Conservation (phyloP, 1,140 invertebrate species). For the Bombus pascuorum region DNA sequence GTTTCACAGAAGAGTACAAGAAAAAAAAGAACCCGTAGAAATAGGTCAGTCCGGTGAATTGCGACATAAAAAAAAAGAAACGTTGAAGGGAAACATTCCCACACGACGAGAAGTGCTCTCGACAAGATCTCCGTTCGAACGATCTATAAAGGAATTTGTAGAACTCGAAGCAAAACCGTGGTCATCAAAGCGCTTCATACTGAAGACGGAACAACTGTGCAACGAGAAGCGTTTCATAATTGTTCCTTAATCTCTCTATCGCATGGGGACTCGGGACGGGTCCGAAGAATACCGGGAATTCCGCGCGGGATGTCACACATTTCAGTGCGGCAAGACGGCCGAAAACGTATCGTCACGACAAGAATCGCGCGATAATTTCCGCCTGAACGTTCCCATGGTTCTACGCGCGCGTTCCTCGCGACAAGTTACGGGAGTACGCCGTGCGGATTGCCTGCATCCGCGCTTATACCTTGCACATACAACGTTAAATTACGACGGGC, state of each 20-base stretch:
- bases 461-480: neutral
- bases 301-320: conserved; percentile 4
- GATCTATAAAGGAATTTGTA: conserved; percentile 20
- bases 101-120: too few species aligned
- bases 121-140: neutral
- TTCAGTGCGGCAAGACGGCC: neutral
- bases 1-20: neutral
- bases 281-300: conserved; percentile 15
- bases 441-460: neutral
- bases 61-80: neutral
- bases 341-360: conserved; percentile 10
- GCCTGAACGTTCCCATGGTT: neutral
- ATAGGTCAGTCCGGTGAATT: neutral
- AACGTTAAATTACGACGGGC: conserved; percentile 16
- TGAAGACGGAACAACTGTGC: neutral
- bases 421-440: neutral
- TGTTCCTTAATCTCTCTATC: conserved; percentile 30
- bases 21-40: neutral
- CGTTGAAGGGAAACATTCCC: neutral
- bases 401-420: neutral
- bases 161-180: conserved; percentile 19
- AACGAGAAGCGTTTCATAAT: conserved; percentile 18
- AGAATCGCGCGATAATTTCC: conserved; percentile 52
- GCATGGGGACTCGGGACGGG: neutral
- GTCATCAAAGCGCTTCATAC: too few species aligned